These are phyloP conservation scores for Listrodromus nycthemerus DNA, from an alignment of 2,888 invertebrate species.

Conservation along the genomic window DNA sequence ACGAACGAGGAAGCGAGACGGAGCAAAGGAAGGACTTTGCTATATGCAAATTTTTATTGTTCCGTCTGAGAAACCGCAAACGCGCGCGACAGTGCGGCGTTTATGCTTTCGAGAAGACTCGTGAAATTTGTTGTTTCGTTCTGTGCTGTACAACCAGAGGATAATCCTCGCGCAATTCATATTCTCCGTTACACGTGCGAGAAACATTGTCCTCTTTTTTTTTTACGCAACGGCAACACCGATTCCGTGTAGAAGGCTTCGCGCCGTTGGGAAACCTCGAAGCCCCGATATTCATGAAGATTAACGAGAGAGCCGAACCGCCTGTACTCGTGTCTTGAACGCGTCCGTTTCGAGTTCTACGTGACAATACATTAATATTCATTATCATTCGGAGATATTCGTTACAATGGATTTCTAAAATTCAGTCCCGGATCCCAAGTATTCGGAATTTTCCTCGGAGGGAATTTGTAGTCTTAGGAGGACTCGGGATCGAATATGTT, in stretches of 20 bases:
- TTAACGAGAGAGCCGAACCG: neutral
- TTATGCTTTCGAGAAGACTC: conserved; percentile 42
- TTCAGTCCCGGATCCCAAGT: neutral
- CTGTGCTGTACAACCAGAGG: conserved; percentile 25
- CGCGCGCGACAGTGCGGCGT: conserved; percentile 15
- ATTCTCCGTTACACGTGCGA: neutral
- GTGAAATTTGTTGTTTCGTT: conserved; percentile 47
- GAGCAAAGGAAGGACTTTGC: conserved; percentile 54
- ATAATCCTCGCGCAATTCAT: conserved; percentile 8
- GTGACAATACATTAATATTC: neutral
- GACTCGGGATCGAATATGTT: neutral
- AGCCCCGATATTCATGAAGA: neutral
- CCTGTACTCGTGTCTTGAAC: neutral
- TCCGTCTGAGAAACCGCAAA: conserved; percentile 55
- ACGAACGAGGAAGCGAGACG: conserved; percentile 18
- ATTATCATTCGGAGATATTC: neutral
- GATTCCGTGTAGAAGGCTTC: neutral
- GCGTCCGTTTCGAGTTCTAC: neutral
- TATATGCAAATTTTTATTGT: conserved; percentile 66
- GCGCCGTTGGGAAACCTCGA: neutral
- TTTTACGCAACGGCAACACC: neutral
- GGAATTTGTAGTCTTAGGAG: neutral
- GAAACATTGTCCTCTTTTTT: neutral
- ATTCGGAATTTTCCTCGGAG: neutral
- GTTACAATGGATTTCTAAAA: neutral